Evolutionary conservation across 2,888 invertebrate species (phyloP).

Genomic region (Limnephilus marmoratus): DNA sequence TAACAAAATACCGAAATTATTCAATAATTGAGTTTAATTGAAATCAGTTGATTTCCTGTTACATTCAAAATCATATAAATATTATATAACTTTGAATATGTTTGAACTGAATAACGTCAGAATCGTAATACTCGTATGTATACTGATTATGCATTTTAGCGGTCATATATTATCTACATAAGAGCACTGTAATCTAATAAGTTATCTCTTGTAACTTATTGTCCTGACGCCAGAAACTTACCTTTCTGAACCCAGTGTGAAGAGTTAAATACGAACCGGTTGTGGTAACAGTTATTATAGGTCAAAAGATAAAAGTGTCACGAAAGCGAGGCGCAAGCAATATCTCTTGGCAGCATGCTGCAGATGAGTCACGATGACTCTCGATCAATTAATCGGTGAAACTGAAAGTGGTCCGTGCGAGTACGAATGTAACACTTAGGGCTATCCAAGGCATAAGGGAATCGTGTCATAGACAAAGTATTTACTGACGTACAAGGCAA

Average conservation of each 20-base stretch:
- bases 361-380: background rate
- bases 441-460: conserved; percentile 5
- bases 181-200: background rate
- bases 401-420: background rate
- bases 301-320: background rate
- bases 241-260: background rate
- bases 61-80: no score
- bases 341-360: background rate
- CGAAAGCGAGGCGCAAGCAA: background rate
- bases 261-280: background rate
- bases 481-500: background rate
- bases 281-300: background rate
- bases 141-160: background rate
- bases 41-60: background rate
- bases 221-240: background rate
- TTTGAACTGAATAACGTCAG: no score
- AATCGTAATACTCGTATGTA: background rate
- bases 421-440: background rate
- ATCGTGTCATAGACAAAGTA: conserved; percentile 2
- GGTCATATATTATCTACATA: background rate
- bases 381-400: background rate
- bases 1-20: background rate
- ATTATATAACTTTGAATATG: no score
- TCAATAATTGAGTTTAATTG: background rate
- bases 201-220: background rate